These are phyloP conservation scores for Bimastos eiseni DNA, from an alignment of 2,888 invertebrate genomes.

Conservation along the genomic window DNA sequence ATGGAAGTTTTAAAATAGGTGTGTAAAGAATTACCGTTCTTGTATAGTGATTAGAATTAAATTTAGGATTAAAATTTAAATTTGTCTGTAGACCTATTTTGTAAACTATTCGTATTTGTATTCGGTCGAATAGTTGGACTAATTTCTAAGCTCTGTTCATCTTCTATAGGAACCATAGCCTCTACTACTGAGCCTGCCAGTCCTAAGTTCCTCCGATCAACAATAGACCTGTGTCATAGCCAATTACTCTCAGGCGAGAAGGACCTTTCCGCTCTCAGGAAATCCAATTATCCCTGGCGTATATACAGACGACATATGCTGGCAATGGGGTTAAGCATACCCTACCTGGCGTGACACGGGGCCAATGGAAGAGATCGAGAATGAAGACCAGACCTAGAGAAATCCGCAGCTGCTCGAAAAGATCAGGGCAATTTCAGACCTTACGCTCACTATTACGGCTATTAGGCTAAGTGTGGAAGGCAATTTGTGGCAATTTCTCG, in stretches of 20 bases:
- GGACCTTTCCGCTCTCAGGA: neutral
- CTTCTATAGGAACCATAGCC: too few species aligned
- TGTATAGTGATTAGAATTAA: too few species aligned
- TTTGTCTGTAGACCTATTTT: too few species aligned
- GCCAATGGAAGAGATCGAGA: neutral
- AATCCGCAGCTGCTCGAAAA: neutral
- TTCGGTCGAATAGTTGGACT: too few species aligned
- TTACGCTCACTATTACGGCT: neutral
- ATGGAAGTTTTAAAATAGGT: too few species aligned
- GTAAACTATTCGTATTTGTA: too few species aligned
- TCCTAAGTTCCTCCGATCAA: neutral
- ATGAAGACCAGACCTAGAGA: neutral
- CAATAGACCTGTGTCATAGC: neutral
- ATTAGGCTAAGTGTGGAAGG: neutral
- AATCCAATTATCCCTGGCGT: neutral
- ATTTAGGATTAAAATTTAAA: too few species aligned
- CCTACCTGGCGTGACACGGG: conserved; percentile 3
- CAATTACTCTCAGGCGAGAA: neutral
- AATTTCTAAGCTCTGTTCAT: too few species aligned
- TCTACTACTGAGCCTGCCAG: neutral
- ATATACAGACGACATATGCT: neutral
- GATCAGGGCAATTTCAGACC: neutral
- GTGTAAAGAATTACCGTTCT: too few species aligned
- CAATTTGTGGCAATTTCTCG: conserved; percentile 6
- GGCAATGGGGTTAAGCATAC: neutral